Base-by-base conservation (phyloP, 2,888 invertebrate genomes). In the Cacoxenus indagator region DNA sequence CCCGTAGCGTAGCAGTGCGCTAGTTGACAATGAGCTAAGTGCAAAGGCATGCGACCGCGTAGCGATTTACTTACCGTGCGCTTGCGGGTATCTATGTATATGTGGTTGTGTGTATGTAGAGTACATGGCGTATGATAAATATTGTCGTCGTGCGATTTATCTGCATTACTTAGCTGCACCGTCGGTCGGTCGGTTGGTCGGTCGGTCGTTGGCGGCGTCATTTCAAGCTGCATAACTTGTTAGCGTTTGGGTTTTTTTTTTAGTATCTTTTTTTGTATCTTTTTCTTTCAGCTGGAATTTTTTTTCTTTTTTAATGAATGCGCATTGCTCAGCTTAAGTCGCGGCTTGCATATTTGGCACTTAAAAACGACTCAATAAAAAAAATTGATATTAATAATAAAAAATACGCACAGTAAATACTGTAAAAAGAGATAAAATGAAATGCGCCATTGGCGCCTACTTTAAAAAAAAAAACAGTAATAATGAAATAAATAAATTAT, bases 1-100 rank as follows among this genome's bases (percentile, higher is more conserved):
- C 19, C 22, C 22, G 8, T 37, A 37, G 37, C 37, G 8, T 37
- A 4, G 37, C 37, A 37, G 9, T 37, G 8, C 17, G 22, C 24
- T 11, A 17, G 43, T 51, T 45, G 22, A 51, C 17, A 22, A 51
- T 72, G 68, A 72, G 68, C 72, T 72, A 78, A 82, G 75, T 84
- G 83, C 76, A 83, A 71, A 78, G 82, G 83, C 77, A 84, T 84
- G 83, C 81, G 81, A n/a, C n/a, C n/a, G n/a, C 70, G 73, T 4
- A 64, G 51, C 67, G 43, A 24, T 19, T 37, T 55, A 46, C 59
- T 46, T 37, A 31, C 54, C 22, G 31, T 19, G 22, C n/a, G 46
- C n/a, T 46, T 45, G 5, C 14, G 14, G 37, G 37, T 37, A 37
- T 22, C 14, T 57, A 61, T 55, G 11, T 27, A 17, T 43, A 43